Conservation (phyloP, 1,140 invertebrate genomes). For the Neelides sp. region DNA sequence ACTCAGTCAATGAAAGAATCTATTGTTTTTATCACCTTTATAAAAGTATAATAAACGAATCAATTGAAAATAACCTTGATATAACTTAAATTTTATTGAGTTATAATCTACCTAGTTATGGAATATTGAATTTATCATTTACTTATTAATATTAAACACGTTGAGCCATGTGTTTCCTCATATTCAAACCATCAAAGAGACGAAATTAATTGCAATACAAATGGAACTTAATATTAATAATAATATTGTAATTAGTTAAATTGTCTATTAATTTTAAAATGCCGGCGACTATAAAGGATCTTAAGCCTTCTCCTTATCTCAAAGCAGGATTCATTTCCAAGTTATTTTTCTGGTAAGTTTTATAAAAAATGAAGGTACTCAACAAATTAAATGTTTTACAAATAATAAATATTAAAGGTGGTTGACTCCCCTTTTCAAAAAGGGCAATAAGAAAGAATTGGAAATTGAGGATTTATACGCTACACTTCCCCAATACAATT, state of each 20-base stretch:
- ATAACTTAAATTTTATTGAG: too few relatives aligned
- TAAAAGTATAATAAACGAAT: too few relatives aligned
- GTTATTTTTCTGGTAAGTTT: conserved; percentile 23
- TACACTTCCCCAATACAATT: conserved; percentile 23
- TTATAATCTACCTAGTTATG: too few relatives aligned
- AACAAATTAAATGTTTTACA: neutral
- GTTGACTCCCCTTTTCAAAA: conserved; percentile 28
- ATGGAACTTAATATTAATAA: neutral
- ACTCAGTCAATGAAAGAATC: too few relatives aligned
- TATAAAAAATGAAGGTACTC: neutral
- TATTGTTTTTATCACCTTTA: too few relatives aligned
- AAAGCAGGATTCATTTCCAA: conserved; percentile 19
- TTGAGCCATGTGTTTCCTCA: too few relatives aligned
- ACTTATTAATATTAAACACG: too few relatives aligned
- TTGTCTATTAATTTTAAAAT: neutral
- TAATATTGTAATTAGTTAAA: neutral
- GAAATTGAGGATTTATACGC: conserved; percentile 33
- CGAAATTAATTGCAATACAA: neutral
- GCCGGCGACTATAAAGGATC: neutral
- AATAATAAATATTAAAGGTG: conserved; percentile 21
- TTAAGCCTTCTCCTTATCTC: conserved; percentile 8
- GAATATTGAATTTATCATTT: too few relatives aligned
- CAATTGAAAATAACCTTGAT: too few relatives aligned
- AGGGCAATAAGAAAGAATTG: conserved; percentile 32
- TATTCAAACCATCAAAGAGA: neutral